phyloP scores from a whole-genome alignment of 1,140 invertebrate species.

The Ladona fulva region DNA sequence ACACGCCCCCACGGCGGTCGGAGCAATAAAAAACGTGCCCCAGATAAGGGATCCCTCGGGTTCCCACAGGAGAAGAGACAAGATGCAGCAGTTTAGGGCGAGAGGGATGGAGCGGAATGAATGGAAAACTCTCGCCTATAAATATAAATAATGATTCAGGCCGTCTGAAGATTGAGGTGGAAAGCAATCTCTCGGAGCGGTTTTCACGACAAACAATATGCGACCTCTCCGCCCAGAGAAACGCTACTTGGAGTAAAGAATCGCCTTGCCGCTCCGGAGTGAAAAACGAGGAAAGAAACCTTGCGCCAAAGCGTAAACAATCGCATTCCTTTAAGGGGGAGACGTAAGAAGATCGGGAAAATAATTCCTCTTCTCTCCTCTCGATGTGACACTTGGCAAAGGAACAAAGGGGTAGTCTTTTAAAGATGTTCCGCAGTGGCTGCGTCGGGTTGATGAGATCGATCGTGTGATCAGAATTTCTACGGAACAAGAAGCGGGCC shows the following conservation, averaged over 20 bases:
- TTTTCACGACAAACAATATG: background rate
- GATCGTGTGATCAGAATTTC: too few relatives aligned
- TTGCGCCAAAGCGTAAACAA: background rate
- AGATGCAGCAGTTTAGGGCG: too few relatives aligned
- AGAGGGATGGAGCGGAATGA: too few relatives aligned
- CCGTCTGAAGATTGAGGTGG: background rate
- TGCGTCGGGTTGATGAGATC: too few relatives aligned
- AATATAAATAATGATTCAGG: constrained; percentile 10
- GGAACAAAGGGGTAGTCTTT: too few relatives aligned
- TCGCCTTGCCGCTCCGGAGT: background rate
- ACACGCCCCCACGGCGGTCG: background rate
- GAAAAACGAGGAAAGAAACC: background rate
- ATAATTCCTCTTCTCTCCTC: too few relatives aligned
- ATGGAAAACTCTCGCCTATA: constrained; percentile 9
- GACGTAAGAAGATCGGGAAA: background rate
- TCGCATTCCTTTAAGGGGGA: background rate
- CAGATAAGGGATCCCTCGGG: background rate
- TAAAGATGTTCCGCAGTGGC: too few relatives aligned
- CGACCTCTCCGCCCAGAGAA: background rate
- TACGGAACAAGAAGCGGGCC: too few relatives aligned
- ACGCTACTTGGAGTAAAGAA: background rate
- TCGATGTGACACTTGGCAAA: too few relatives aligned
- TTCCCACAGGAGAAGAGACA: too few relatives aligned
- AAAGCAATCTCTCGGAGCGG: constrained; percentile 2
- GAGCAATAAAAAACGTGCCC: background rate